These are phyloP conservation scores for Drosophila stalkeri DNA, from an alignment of 2,888 invertebrate genomes.

Conservation along the genomic window DNA sequence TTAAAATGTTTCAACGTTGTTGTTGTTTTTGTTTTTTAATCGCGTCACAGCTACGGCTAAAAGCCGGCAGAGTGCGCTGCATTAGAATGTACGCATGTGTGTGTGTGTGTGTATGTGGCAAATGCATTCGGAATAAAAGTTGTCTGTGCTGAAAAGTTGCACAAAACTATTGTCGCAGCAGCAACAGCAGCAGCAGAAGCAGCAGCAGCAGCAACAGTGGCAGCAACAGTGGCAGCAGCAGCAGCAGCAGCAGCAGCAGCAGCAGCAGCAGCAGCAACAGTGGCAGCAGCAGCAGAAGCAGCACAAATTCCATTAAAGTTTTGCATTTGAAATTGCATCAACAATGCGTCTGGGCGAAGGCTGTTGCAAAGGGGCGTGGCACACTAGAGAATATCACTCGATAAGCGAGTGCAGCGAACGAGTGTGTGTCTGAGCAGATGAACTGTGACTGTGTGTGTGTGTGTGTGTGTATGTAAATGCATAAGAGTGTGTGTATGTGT, in stretches of 20 bases:
- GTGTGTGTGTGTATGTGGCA: constrained; percentile 5
- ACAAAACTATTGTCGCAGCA: constrained; percentile 55
- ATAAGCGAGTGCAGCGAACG: constrained; percentile 27
- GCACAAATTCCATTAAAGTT: constrained; percentile 71
- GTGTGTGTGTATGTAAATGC: too few species aligned
- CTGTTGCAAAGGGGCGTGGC: constrained; percentile 7
- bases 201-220: too few species aligned
- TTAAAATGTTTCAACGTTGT: constrained; percentile 55
- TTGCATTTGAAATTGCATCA: constrained; percentile 71
- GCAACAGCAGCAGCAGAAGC: constrained; percentile 21
- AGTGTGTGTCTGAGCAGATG: constrained; percentile 14
- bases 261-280: constrained; percentile 19
- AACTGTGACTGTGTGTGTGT: neutral
- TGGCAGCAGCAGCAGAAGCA: constrained; percentile 29
- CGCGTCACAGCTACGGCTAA: constrained; percentile 7
- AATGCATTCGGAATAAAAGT: constrained; percentile 55
- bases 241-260: constrained; percentile 21
- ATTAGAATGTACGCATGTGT: constrained; percentile 2
- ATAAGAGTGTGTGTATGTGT: neutral
- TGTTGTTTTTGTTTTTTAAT: constrained; percentile 8
- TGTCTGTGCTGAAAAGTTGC: constrained; percentile 52
- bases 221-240: constrained; percentile 19
- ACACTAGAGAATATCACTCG: constrained; percentile 29
- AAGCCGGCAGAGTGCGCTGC: constrained; percentile 21
- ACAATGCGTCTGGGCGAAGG: constrained; percentile 18